phyloP scores from a whole-genome alignment of 2,888 invertebrate genomes.

The Chirona hameri region DNA sequence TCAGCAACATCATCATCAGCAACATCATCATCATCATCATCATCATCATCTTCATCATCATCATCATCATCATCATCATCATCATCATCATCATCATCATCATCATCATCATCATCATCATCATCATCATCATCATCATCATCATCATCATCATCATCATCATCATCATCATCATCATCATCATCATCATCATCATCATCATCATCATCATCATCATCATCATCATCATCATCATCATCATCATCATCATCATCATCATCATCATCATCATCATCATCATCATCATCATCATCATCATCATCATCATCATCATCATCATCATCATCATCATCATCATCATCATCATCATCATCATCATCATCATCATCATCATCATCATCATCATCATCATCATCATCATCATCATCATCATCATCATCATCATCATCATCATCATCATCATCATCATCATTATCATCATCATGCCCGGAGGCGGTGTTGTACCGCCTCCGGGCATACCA shows the following conservation, averaged over 20 bases:
- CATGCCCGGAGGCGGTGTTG: too few species aligned
- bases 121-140: conserved; percentile 24
- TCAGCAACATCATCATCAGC: too few species aligned
- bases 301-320: conserved; percentile 22
- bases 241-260: conserved; percentile 22
- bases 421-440: conserved; percentile 22
- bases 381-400: conserved; percentile 22
- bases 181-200: conserved; percentile 22
- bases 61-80: conserved; percentile 12
- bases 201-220: conserved; percentile 22
- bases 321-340: conserved; percentile 22
- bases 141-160: conserved; percentile 23
- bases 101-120: conserved; percentile 27
- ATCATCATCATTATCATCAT: conserved; percentile 22
- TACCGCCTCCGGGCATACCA: too few species aligned
- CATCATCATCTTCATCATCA: conserved; percentile 22
- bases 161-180: conserved; percentile 26
- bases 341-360: conserved; percentile 10
- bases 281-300: conserved; percentile 22
- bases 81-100: conserved; percentile 23
- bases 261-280: conserved; percentile 22
- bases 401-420: conserved; percentile 22
- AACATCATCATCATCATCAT: too few species aligned
- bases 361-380: conserved; percentile 22
- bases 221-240: conserved; percentile 11